Base-by-base conservation (phyloP, 2,888 invertebrate genomes). In the Morpho achilles region DNA sequence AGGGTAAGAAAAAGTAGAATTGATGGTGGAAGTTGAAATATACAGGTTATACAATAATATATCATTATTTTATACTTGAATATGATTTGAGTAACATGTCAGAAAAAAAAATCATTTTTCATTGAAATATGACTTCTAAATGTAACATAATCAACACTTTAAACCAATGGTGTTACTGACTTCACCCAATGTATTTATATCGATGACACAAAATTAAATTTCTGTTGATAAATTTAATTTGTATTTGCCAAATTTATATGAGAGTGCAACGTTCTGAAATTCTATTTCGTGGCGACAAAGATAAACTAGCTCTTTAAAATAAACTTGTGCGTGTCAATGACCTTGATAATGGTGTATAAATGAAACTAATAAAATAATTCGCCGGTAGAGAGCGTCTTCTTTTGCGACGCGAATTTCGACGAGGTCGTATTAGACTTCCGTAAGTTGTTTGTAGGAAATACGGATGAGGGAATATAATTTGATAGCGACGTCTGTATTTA, bases 341-440 rank as follows among this genome's bases (percentile, higher is more conserved):
- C 87, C 87, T 88, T 87, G 87, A 87, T 86, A 80, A 71, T 82
- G 80, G 75, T 75, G 77, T 71, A 70, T 75, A 71, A 79, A 79
- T 76, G 67, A 76, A 78, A 74, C 70, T 72, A 77, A 82, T 80
- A 77, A 80, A 67, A 75, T 75, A 74, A 80, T 81, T 80, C 72
- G 80, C 79, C 73, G 71, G 67, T 67, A 69, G 72, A 68, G 61
- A 68, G 60, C 67, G 69, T 68, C 69, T 69, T 65, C 61, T 64
- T 64, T 60, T 64, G 60, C 69, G 62, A 59, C 67, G 65, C 60
- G 65, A 64, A 61, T 62, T 66, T 58, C 47, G 60, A 51, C 64
- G 69, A 72, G 71, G 71, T 56, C 68, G 65, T 60, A 49, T 61
- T 64, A 62, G 60, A 63, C 69, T 74, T 74, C 74, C 74, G 67